Evolutionary conservation across 2,888 invertebrate species (phyloP).

Genomic region (Thereva nobilitata): DNA sequence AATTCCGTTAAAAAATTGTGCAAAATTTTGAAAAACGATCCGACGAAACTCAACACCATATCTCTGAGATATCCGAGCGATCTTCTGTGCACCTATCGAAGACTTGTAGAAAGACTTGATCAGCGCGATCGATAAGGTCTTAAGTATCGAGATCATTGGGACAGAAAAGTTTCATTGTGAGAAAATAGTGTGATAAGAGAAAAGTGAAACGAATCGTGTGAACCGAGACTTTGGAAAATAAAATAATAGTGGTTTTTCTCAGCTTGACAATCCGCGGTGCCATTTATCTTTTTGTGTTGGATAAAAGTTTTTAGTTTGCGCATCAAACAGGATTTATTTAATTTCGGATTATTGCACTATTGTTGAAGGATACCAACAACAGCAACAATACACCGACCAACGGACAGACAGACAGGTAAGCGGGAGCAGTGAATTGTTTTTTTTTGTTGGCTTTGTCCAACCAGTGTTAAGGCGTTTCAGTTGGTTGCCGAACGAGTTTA

Average conservation of each 20-base stretch:
- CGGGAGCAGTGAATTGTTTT: not conserved
- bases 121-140: too few species aligned
- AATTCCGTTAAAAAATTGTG: not conserved
- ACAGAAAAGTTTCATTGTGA: slow-evolving; percentile 13
- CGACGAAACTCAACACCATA: too few species aligned
- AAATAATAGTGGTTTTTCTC: slow-evolving; percentile 12
- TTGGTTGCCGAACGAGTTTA: slow-evolving; percentile 38
- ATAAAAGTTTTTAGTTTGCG: too few species aligned
- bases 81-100: too few species aligned
- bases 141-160: slow-evolving; percentile 8
- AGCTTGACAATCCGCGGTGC: not conserved
- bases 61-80: too few species aligned
- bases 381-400: too few species aligned
- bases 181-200: slow-evolving; percentile 18
- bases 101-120: too few species aligned
- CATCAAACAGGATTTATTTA: too few species aligned
- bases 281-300: not conserved
- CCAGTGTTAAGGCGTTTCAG: slow-evolving; percentile 27
- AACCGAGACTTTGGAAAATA: slow-evolving; percentile 19
- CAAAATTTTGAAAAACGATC: not conserved
- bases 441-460: not conserved
- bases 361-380: too few species aligned
- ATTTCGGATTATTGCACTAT: too few species aligned
- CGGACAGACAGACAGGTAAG: slow-evolving; percentile 14
- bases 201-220: slow-evolving; percentile 31